Percentiles rank a stretch among this genome's conserved stretches.
Evolutionary conservation across 2,113 vertebrate genomes (phyloP).

Genomic region (Centrocercus urophasianus): DNA sequence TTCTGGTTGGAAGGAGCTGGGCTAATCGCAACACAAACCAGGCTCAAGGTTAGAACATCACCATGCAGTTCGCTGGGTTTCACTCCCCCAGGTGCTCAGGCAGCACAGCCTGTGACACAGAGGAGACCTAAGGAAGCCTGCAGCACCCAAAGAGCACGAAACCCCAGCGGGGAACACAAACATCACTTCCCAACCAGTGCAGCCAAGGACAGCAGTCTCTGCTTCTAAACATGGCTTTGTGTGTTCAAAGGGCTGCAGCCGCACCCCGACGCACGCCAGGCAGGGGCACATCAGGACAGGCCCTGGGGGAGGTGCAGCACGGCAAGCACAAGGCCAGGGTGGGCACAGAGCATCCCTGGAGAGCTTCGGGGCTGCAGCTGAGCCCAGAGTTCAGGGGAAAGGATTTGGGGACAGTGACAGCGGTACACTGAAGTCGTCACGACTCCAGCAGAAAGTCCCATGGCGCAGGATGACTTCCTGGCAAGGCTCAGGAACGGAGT

Average conservation of each 20-base stretch:
- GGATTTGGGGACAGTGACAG: not conserved
- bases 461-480: not conserved
- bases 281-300: not conserved
- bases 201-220: not conserved
- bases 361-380: no score
- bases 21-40: rapidly evolving
- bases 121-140: not conserved
- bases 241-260: not conserved
- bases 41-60: not conserved
- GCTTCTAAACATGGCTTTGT: not conserved
- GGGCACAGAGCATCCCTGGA: no score
- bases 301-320: not conserved
- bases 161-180: not conserved
- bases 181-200: not conserved
- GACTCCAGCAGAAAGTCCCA: not conserved
- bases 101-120: not conserved
- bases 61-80: not conserved
- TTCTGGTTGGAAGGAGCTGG: not conserved
- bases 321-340: not conserved
- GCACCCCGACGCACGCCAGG: not conserved
- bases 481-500: not conserved
- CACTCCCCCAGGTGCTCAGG: not conserved
- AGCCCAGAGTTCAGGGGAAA: not conserved
- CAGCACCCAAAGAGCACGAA: not conserved
- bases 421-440: not conserved